A percentile compares a stretch with the other conserved stretches of the same genome.
Evolutionary conservation across 1,140 invertebrate species (phyloP).

Genomic region (Mya arenaria): DNA sequence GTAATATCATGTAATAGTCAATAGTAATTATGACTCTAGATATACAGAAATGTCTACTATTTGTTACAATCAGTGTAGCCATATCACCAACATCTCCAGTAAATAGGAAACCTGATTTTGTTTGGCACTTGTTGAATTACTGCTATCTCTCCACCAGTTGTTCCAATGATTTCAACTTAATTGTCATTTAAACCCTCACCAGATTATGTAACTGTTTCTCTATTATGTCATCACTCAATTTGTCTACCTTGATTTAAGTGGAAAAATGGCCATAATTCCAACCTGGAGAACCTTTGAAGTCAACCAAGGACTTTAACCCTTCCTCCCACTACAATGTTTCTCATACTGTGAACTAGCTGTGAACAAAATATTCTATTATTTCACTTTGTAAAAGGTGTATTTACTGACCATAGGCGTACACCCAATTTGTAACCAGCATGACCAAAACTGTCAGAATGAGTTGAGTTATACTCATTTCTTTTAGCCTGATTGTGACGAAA

Average conservation of each 20-base stretch:
- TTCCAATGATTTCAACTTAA: not conserved
- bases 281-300: not conserved
- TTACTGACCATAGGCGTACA: too few species aligned
- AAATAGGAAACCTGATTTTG: slow-evolving; percentile 27
- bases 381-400: too few species aligned
- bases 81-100: slow-evolving; percentile 9
- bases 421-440: too few species aligned
- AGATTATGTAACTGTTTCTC: not conserved
- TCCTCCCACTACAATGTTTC: too few species aligned
- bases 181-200: not conserved
- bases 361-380: too few species aligned
- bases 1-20: slow-evolving; percentile 45
- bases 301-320: too few species aligned
- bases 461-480: too few species aligned
- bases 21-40: slow-evolving; percentile 16
- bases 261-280: too few species aligned
- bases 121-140: slow-evolving; percentile 24
- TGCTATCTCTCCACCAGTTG: not conserved
- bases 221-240: not conserved
- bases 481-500: too few species aligned
- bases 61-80: slow-evolving; percentile 16
- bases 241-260: not conserved
- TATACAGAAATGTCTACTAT: slow-evolving; percentile 13
- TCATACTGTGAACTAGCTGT: too few species aligned
- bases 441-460: too few species aligned